Evolutionary conservation across 2,113 vertebrate genomes (phyloP).

Genomic region (Chaetops frenatus): DNA sequence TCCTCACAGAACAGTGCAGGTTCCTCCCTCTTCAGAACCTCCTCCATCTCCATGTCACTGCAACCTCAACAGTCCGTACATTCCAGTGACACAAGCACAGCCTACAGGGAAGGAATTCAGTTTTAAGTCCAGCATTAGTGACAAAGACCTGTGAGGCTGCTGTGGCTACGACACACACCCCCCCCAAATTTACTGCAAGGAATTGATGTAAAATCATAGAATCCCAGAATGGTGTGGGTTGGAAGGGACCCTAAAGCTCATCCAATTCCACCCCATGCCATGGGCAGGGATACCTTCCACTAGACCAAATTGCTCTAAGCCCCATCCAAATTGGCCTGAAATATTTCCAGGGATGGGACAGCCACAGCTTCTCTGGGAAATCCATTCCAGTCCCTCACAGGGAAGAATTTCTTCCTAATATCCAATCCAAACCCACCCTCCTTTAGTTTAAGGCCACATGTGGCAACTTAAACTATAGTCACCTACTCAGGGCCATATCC

Average conservation of each 20-base stretch:
- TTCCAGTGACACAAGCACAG: background rate
- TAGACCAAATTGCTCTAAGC: background rate
- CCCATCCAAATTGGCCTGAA: background rate
- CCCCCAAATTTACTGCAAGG: background rate
- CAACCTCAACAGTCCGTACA: background rate
- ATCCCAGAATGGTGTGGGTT: background rate
- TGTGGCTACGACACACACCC: accelerated
- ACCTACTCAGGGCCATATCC: background rate
- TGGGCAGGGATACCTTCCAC: background rate
- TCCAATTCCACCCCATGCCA: background rate
- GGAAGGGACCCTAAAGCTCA: background rate
- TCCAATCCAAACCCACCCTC: background rate
- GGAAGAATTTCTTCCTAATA: background rate
- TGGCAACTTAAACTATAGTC: background rate
- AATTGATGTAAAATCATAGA: background rate
- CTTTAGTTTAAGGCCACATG: background rate
- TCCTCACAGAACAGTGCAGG: background rate
- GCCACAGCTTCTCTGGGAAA: background rate
- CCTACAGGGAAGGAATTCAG: accelerated
- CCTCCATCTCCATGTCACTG: background rate
- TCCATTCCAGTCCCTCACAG: background rate
- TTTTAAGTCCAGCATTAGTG: background rate
- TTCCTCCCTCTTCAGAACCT: background rate
- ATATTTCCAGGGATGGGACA: background rate
- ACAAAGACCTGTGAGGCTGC: background rate